Evolutionary conservation across 2,113 vertebrate species (phyloP).

Genomic region (Scatophagus argus): DNA sequence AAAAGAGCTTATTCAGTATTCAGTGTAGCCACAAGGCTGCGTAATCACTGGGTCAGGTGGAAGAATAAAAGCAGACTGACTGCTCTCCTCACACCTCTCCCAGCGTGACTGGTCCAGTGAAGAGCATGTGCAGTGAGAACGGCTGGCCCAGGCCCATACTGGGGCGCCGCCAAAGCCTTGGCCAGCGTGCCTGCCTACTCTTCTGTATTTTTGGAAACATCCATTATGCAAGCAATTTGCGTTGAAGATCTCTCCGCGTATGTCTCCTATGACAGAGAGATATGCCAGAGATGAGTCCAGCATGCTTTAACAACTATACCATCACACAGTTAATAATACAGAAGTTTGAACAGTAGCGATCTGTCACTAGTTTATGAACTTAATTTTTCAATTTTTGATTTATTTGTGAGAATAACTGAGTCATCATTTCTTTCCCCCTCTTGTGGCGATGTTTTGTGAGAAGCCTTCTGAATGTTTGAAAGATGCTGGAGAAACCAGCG

Average conservation of each 20-base stretch:
- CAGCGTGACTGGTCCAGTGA: slow-evolving; percentile 53
- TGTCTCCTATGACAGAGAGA: slow-evolving; percentile 54
- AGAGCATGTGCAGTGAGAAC: slow-evolving; percentile 62
- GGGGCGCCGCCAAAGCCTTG: slow-evolving; percentile 74
- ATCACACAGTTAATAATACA: slow-evolving; percentile 35
- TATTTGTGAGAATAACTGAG: slow-evolving; percentile 41
- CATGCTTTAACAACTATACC: slow-evolving; percentile 21
- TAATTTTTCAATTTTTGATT: slow-evolving; percentile 36
- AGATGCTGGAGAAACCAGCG: slow-evolving; percentile 50
- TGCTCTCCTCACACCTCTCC: slow-evolving; percentile 70
- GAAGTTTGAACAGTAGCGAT: slow-evolving; percentile 31
- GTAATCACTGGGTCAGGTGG: slow-evolving; percentile 64
- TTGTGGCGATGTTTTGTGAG: slow-evolving; percentile 37
- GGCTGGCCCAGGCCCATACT: slow-evolving; percentile 62
- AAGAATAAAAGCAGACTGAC: slow-evolving; percentile 63
- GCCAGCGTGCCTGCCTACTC: slow-evolving; percentile 73
- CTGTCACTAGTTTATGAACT: slow-evolving; percentile 44
- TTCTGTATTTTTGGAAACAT: slow-evolving; percentile 82
- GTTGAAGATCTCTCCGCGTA: slow-evolving; percentile 71
- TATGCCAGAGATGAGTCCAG: slow-evolving; percentile 51
- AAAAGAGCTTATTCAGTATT: slow-evolving; percentile 11
- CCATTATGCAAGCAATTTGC: slow-evolving; percentile 81
- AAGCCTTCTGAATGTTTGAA: slow-evolving; percentile 56
- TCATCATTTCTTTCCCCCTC: slow-evolving; percentile 21
- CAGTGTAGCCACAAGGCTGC: slow-evolving; percentile 39